phyloP scores from a whole-genome alignment of 2,888 invertebrate genomes.

The Ophion ventricosus region DNA sequence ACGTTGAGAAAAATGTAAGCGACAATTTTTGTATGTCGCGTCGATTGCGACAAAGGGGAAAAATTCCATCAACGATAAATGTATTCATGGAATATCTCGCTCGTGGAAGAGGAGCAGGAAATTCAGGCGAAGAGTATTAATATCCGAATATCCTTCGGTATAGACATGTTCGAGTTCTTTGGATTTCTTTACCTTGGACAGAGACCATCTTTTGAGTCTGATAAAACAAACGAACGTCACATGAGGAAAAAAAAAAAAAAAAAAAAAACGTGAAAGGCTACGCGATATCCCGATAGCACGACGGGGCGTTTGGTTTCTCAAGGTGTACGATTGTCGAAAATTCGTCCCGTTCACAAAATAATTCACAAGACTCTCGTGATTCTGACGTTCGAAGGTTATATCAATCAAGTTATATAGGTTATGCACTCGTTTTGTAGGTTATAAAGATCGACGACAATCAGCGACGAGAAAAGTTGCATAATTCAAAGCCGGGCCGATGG shows the following conservation, averaged over 20 bases:
- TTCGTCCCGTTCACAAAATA: constrained; percentile 7
- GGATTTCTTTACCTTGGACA: constrained; percentile 15
- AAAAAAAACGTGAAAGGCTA: constrained; percentile 19
- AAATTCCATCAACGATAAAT: not conserved
- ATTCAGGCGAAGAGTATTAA: constrained; percentile 2
- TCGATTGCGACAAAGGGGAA: not conserved
- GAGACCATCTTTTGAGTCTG: not conserved
- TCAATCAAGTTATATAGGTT: constrained; percentile 77
- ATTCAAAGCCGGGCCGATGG: constrained; percentile 64
- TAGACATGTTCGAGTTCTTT: not conserved
- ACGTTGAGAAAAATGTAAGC: not conserved
- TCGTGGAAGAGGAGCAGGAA: not conserved
- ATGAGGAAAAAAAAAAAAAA: constrained; percentile 12
- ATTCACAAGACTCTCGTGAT: constrained; percentile 55
- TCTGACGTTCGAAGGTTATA: constrained; percentile 77
- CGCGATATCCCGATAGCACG: not conserved
- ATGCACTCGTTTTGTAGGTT: constrained; percentile 75
- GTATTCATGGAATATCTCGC: not conserved
- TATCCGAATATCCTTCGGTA: not conserved
- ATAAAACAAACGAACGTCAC: constrained; percentile 53
- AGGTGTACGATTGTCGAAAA: not conserved
- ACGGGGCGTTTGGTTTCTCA: not conserved
- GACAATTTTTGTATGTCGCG: not conserved
- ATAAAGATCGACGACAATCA: constrained; percentile 67
- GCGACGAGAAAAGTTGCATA: constrained; percentile 67